Evolutionary conservation across 2,113 vertebrate genomes (phyloP).

Genomic region (Silurus asotus): DNA sequence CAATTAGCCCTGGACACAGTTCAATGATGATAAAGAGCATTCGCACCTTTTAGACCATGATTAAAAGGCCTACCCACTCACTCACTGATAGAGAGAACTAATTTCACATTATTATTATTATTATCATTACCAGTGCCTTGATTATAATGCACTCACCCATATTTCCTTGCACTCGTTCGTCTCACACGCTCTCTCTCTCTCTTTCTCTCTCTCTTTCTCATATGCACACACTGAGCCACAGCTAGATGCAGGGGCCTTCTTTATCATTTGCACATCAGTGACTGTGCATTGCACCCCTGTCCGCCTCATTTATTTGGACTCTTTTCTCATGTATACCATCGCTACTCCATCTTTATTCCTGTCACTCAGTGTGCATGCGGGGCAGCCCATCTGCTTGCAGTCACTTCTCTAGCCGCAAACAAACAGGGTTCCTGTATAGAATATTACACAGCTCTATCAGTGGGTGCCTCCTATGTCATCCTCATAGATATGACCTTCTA

Average conservation of each 20-base stretch:
- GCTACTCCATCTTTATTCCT: constrained; percentile 67
- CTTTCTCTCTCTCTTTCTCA: constrained; percentile 50
- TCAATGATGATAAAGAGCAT: constrained; percentile 94
- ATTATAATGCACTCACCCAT: constrained; percentile 79
- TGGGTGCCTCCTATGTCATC: constrained; percentile 24
- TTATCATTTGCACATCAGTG: constrained; percentile 94
- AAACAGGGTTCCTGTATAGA: constrained; percentile 51
- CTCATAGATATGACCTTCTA: constrained; percentile 35
- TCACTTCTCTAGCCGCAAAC: constrained; percentile 32
- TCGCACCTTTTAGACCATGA: constrained; percentile 93
- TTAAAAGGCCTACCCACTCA: constrained; percentile 90
- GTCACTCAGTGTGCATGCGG: constrained; percentile 44
- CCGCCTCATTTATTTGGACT: constrained; percentile 79
- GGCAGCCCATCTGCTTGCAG: constrained; percentile 44
- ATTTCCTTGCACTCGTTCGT: constrained; percentile 54
- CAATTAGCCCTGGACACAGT: constrained; percentile 96
- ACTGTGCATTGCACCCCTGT: constrained; percentile 74
- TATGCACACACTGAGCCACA: constrained; percentile 56
- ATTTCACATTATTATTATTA: constrained; percentile 90
- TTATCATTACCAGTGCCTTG: constrained; percentile 80
- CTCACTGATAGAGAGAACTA: constrained; percentile 94
- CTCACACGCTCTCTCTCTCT: constrained; percentile 63
- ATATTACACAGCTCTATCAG: constrained; percentile 53
- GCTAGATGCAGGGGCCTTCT: constrained; percentile 80
- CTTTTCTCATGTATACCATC: constrained; percentile 53